Percentiles rank a stretch among this genome's conserved stretches.
Evolutionary conservation across 2,113 vertebrate genomes (phyloP).

Genomic region (Cettia cetti): DNA sequence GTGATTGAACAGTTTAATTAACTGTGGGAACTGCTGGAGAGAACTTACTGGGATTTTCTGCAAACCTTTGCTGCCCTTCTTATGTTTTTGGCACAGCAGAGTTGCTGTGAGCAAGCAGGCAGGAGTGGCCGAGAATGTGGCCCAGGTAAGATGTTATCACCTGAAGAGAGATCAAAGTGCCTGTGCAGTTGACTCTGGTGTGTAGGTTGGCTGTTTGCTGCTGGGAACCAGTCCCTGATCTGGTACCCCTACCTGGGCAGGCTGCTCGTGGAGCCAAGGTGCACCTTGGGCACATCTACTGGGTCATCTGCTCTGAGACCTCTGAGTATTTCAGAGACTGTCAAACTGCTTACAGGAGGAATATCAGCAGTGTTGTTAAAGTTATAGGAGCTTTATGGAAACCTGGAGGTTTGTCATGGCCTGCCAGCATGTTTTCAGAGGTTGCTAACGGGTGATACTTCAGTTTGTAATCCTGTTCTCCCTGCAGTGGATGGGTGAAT

Average conservation of each 20-base stretch:
- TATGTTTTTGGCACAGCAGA: background rate
- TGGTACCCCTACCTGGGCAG: background rate
- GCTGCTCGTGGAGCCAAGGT: rapidly evolving
- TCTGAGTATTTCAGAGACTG: background rate
- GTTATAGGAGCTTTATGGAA: background rate
- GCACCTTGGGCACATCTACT: background rate
- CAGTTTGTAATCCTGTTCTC: background rate
- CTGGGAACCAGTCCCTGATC: background rate
- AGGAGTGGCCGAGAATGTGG: background rate
- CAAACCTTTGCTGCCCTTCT: background rate
- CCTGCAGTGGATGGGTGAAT: rapidly evolving
- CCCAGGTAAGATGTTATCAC: background rate
- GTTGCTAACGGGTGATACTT: background rate
- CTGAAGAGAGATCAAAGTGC: background rate
- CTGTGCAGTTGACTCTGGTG: background rate
- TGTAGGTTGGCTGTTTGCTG: background rate
- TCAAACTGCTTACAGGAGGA: background rate
- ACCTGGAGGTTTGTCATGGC: background rate
- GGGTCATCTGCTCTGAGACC: background rate
- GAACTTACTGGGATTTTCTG: conserved; percentile 9
- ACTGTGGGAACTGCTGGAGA: background rate
- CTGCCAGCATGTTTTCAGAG: background rate
- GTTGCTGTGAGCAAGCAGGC: background rate
- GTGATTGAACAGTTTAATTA: background rate
- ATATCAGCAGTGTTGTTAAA: background rate